These are phyloP conservation scores for Pristionchus entomophagus DNA, from an alignment of 2,888 invertebrate genomes.

Conservation along the genomic window DNA sequence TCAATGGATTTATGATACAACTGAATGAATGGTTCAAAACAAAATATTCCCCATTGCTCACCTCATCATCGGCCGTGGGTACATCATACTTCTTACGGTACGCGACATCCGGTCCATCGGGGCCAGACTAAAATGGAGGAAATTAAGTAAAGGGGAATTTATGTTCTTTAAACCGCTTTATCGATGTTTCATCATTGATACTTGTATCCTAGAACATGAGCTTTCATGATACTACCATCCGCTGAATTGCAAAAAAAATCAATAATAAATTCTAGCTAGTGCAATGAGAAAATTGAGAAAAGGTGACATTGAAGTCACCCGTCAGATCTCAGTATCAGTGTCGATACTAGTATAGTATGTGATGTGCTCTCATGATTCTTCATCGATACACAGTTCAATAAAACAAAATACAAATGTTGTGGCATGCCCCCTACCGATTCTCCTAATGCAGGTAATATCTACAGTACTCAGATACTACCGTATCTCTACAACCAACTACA, in stretches of 20 bases:
- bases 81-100: conserved; percentile 86
- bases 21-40: too few species aligned
- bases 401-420: not conserved
- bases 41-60: conserved; percentile 48
- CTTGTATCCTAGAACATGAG: not conserved
- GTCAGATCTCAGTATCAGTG: not conserved
- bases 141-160: not conserved
- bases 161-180: not conserved
- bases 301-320: too few species aligned
- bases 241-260: too few species aligned
- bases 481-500: too few species aligned
- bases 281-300: too few species aligned
- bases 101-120: conserved; percentile 76
- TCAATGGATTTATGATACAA: not conserved
- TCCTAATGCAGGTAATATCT: not conserved
- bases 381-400: too few species aligned
- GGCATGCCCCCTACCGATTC: too few species aligned
- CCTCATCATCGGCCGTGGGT: conserved; percentile 80
- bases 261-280: too few species aligned
- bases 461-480: conserved; percentile 16
- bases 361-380: too few species aligned
- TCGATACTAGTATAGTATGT: not conserved
- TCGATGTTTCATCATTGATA: not conserved
- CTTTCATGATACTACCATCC: too few species aligned
- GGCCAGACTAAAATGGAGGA: conserved; percentile 49